Base-by-base conservation (phyloP, 2,113 vertebrate genomes). In the Anoura caudifer region DNA sequence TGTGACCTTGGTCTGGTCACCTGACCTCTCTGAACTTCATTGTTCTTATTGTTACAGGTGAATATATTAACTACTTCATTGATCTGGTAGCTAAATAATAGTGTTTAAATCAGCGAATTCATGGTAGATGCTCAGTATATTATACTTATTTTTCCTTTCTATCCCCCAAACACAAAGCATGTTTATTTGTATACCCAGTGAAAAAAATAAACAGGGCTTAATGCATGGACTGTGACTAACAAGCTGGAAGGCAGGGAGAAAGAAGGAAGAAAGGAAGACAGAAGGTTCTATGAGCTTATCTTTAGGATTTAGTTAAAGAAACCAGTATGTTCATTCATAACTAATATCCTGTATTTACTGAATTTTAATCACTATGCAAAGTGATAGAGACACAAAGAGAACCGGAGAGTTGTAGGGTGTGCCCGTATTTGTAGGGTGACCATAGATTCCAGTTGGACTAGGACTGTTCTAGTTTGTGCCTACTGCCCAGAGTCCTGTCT, bases 381-480 rank as follows among this genome's bases (percentile, higher is more conserved):
- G 19, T 47, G 36, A 69, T 52, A 11, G n/a, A 89, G 77, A 69
- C 14, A 16, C 47, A 83, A 47, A 50, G 77, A 75, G 28, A 67
- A 1, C 36, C 36, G 33, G 20, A 24, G 24, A 33, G 5, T 56
- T 36, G 4, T 4, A 2, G 1, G 0, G 3, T 26, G 38, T 65
- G 10, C 43, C 33, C 9, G 1, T 72, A 26, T 94, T n/a, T 73
- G 6, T 10, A 81, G 69, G n/a, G 16, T 67, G n/a, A 84, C 73
- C 33, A 14, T 75, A 67, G 47, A 73, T 90, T 33, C 69, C 56
- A 41, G 13, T 82, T 59, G 72, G 83, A 77, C 33, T 52, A n/a
- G 90, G 45, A 72, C 4, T 19, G 17, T 70, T 94, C 43, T 82
- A 24, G 73, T 83, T 90, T 79, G 75, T 90, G 84, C 13, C 45